A percentile compares a stretch with the other conserved stretches of the same genome.
Evolutionary conservation across 2,797 vertebrate species (phyloP).

Genomic region (Triplophysa yarkandensis): DNA sequence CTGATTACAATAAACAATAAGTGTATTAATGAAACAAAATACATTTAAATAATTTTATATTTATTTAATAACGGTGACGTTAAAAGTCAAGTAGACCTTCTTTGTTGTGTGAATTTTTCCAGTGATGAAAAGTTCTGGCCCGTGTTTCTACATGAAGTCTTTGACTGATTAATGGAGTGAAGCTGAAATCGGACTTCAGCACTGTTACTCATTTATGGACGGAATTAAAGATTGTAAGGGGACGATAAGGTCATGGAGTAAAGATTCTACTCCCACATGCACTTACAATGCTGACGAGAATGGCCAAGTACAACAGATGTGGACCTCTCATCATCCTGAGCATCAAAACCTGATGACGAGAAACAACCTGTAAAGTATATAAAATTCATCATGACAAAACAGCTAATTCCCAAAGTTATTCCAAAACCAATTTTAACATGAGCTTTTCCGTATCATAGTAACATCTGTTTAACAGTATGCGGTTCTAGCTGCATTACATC

Average conservation of each 20-base stretch:
- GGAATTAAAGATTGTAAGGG: slow-evolving; percentile 29
- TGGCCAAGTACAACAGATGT: slow-evolving; percentile 47
- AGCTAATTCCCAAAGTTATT: neutral
- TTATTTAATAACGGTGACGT: too few relatives aligned
- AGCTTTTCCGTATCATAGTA: neutral
- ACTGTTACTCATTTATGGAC: slow-evolving; percentile 55
- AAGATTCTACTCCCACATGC: slow-evolving; percentile 32
- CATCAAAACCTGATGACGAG: slow-evolving; percentile 31
- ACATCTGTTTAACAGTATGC: neutral
- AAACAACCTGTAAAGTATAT: neutral
- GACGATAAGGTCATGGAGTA: slow-evolving; percentile 38
- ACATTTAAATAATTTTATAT: too few relatives aligned
- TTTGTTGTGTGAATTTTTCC: slow-evolving; percentile 18
- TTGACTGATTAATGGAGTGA: slow-evolving; percentile 36
- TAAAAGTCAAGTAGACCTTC: too few relatives aligned
- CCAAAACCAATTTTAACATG: neutral
- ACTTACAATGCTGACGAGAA: slow-evolving; percentile 60
- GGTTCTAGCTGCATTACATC: neutral
- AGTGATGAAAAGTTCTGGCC: slow-evolving; percentile 8
- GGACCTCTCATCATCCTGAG: slow-evolving; percentile 48
- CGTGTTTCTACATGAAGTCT: neutral
- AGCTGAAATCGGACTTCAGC: slow-evolving; percentile 42
- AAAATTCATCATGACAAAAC: neutral
- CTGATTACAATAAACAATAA: too few relatives aligned
- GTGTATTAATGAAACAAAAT: too few relatives aligned